Conservation (phyloP, 2,888 invertebrate species). For the Atrina japonica region DNA sequence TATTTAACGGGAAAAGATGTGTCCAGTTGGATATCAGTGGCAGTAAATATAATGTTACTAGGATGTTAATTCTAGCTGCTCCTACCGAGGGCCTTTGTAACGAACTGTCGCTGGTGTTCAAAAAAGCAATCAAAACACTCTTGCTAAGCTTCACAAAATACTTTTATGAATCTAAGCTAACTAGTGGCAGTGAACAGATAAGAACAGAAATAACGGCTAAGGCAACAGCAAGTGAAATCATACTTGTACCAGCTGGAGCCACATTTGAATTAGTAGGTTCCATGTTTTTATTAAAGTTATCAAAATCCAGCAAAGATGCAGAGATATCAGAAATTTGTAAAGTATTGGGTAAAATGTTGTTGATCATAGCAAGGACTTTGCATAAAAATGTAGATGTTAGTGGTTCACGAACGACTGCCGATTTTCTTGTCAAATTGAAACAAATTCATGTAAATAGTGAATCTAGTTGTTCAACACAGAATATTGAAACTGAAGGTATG, state of each 20-base stretch:
- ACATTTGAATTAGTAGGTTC: conserved; percentile 37
- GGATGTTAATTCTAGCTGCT: conserved; percentile 50
- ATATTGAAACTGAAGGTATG: not conserved
- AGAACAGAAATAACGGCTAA: not conserved
- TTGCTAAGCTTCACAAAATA: conserved; percentile 18
- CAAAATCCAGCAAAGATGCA: not conserved
- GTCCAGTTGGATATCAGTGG: conserved; percentile 23
- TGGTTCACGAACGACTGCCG: not conserved
- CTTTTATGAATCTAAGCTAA: not conserved
- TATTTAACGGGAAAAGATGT: conserved; percentile 20
- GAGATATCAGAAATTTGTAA: conserved; percentile 20
- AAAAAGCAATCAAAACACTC: conserved; percentile 51
- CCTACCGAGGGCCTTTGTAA: conserved; percentile 58
- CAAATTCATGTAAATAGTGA: not conserved
- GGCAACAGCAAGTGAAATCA: not conserved
- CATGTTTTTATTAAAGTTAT: conserved; percentile 16
- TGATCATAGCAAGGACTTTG: conserved; percentile 46
- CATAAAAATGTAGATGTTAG: conserved; percentile 33
- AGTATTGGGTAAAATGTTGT: conserved; percentile 44
- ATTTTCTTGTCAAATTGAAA: conserved; percentile 16
- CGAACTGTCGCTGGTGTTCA: conserved; percentile 42
- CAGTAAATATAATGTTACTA: not conserved
- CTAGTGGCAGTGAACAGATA: not conserved
- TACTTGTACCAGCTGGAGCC: conserved; percentile 19
- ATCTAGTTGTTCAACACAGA: not conserved